Percentiles rank a stretch among this genome's conserved stretches.
Conservation (phyloP, 1,140 invertebrate genomes). For the Glomeris maerens region DNA sequence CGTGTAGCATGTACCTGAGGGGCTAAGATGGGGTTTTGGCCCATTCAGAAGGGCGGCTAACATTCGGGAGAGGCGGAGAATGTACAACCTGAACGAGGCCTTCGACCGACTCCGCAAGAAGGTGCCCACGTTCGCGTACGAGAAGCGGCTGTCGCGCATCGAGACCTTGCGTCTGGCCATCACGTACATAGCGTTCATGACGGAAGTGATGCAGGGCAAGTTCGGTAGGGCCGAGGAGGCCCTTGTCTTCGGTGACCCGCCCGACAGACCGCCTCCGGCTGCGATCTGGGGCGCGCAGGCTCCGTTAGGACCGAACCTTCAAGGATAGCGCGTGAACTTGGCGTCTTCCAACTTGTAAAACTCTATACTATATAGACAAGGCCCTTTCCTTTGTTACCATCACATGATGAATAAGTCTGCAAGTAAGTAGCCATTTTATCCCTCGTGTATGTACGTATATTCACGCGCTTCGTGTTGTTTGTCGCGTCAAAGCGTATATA, state of each 20-base stretch:
- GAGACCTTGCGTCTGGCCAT: conserved; percentile 93
- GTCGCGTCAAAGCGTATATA: no score
- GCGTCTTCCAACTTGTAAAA: no score
- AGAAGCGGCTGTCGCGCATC: conserved; percentile 92
- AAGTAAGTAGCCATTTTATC: no score
- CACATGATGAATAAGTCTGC: no score
- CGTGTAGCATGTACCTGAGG: no score
- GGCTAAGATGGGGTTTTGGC: no score
- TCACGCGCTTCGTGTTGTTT: no score
- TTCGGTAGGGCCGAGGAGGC: conserved; percentile 5
- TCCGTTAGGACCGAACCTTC: no score
- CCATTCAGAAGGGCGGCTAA: conserved; percentile 86
- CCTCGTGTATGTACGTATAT: no score
- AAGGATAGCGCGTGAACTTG: no score
- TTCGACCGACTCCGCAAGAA: conserved; percentile 85
- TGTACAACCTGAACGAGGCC: conserved; percentile 96
- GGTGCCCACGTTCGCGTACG: conserved; percentile 94
- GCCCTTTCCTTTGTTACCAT: no score
- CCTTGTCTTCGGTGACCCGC: background rate
- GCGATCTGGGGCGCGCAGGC: background rate
- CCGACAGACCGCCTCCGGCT: background rate
- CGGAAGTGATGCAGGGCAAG: conserved; percentile 50
- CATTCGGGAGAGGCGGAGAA: conserved; percentile 80
- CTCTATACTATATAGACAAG: no score
- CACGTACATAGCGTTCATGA: conserved; percentile 96